Evolutionary conservation across 2,797 vertebrate species (phyloP).

Genomic region (Enoplosus armatus): DNA sequence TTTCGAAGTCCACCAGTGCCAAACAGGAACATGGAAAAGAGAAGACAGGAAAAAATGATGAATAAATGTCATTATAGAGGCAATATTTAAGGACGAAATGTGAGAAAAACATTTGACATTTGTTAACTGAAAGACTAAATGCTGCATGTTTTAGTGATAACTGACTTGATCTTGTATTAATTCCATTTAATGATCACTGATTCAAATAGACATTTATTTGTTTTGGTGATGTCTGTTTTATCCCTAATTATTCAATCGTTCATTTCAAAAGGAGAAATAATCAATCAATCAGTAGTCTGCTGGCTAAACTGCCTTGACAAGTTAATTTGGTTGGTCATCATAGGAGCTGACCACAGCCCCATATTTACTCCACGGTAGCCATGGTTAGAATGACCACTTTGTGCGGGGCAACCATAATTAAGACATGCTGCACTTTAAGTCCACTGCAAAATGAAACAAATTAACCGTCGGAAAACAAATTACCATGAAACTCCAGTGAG

Average conservation of each 20-base stretch:
- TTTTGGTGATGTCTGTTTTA: constrained; percentile 52
- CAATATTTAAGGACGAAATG: neutral
- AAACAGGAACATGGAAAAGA: constrained; percentile 47
- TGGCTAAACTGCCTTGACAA: constrained; percentile 62
- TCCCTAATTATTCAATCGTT: constrained; percentile 56
- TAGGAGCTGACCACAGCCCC: constrained; percentile 42
- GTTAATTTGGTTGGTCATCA: constrained; percentile 74
- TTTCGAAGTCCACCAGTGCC: constrained; percentile 20
- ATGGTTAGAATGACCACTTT: constrained; percentile 52
- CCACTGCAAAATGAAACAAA: constrained; percentile 75
- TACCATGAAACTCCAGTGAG: constrained; percentile 80
- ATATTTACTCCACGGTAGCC: constrained; percentile 20
- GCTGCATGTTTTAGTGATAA: constrained; percentile 2
- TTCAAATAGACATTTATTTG: constrained; percentile 56
- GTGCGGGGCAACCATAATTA: constrained; percentile 57
- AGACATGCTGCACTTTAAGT: constrained; percentile 69
- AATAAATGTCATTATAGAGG: constrained; percentile 7
- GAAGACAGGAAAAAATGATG: constrained; percentile 23
- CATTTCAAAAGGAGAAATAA: constrained; percentile 57
- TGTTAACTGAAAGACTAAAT: constrained; percentile 10
- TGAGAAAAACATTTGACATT: neutral
- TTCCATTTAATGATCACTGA: constrained; percentile 40
- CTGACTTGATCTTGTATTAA: constrained; percentile 29
- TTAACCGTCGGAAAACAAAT: constrained; percentile 76
- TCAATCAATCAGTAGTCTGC: constrained; percentile 58